These are phyloP conservation scores for Apteryx owenii DNA, from an alignment of 2,113 vertebrate species.

Conservation along the genomic window DNA sequence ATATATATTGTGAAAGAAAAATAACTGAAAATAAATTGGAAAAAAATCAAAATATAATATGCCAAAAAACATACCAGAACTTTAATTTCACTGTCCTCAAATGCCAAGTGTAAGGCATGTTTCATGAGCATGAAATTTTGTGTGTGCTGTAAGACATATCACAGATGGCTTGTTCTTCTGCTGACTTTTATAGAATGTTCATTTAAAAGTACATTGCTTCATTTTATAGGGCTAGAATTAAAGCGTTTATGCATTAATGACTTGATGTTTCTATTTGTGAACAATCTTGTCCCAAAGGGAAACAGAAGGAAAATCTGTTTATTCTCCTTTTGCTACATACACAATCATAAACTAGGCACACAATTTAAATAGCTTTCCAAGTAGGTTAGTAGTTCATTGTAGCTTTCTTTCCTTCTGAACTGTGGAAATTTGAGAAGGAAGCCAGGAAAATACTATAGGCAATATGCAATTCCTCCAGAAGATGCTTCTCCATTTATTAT, in stretches of 20 bases:
- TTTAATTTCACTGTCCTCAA: slow-evolving; percentile 33
- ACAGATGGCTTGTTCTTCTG: background rate
- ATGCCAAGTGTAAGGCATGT: slow-evolving; percentile 13
- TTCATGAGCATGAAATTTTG: background rate
- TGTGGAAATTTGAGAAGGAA: background rate
- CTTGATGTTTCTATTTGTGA: background rate
- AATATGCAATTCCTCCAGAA: background rate
- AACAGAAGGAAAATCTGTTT: background rate
- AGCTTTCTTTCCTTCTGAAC: background rate
- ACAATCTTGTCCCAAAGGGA: background rate
- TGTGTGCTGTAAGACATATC: background rate
- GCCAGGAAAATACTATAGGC: background rate
- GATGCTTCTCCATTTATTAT: background rate
- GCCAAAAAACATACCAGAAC: slow-evolving; percentile 29
- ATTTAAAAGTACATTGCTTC: background rate
- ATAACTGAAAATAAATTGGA: background rate
- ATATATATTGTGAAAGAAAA: background rate
- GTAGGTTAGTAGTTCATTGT: background rate
- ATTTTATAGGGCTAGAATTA: background rate
- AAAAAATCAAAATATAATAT: slow-evolving; percentile 41
- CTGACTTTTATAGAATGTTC: background rate
- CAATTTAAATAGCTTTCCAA: background rate
- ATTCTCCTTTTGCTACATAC: background rate
- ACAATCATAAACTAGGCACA: background rate
- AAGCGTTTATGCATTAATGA: background rate